Base-by-base conservation (phyloP, 2,113 vertebrate species). In the Campylomormyrus tamandua region DNA sequence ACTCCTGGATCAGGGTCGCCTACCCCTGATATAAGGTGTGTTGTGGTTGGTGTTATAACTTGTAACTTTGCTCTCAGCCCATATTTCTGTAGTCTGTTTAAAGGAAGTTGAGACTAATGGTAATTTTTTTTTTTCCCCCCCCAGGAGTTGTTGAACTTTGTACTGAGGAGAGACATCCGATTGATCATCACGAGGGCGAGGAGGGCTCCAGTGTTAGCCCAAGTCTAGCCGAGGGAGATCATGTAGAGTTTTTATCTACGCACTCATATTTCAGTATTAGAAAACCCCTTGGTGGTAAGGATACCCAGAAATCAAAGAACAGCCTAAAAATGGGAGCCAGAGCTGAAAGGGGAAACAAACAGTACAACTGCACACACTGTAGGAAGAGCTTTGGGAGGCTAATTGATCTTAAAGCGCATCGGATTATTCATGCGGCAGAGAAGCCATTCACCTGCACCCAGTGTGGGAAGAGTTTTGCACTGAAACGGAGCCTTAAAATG, bases 391-490 rank as follows among this genome's bases (percentile, higher is more conserved):
- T 94, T 91, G 91, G 87, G 90, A 94, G 93, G 42, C 83, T 93
- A 62, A 90, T 93, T 87, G 93, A 94, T 87, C 94, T 95, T 42
- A 94, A 92, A 92, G 95, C 94, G 42, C 95, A 95, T 90, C 92
- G 92, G 92, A 92, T 88, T 1, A 62, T 94, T 6, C 95, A 95
- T 50, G 90, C 74, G 31, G 21, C 88, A 0, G 94, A 94, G 70
- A 94, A 94, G 17, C 92, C 94, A 10, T 92, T 94, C 56, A 42
- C 66, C 50, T 95, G 95, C 49, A 85, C 93, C 0, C 92, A 94
- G 89, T 95, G 95, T 2, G 92, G 93, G 15, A 10, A 92, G 88
- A 92, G 91, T 7, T 95, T 95, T 13, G 86, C 93, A 0, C 92
- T 94, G 89, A 93, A 94, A 91, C 89, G 93, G 2, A 94, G 93